Conservation (phyloP, 2,888 invertebrate species). For the Aspidapion aeneum region DNA sequence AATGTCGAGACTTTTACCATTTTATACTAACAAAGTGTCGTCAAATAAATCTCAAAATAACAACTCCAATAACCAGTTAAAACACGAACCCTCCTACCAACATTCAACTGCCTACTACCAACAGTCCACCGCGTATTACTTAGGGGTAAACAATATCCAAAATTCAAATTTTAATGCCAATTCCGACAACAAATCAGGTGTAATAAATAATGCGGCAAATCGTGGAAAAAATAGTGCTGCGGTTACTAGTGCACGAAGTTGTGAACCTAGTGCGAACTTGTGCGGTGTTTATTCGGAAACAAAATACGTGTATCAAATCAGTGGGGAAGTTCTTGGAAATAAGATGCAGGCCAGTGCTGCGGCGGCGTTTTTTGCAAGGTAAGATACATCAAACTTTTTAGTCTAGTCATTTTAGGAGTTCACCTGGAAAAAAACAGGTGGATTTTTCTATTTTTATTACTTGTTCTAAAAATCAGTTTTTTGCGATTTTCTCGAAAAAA, state of each 20-base stretch:
- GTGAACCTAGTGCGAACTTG: background rate
- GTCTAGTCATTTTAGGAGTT: too few relatives aligned
- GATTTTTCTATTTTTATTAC: too few relatives aligned
- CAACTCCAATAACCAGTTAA: background rate
- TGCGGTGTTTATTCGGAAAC: constrained; percentile 49
- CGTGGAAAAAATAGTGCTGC: background rate
- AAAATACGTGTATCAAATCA: constrained; percentile 53
- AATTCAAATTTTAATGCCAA: background rate
- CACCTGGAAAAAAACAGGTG: too few relatives aligned
- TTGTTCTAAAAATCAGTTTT: too few relatives aligned
- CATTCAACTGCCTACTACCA: background rate
- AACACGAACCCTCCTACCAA: background rate
- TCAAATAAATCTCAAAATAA: background rate
- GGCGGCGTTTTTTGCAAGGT: constrained; percentile 60
- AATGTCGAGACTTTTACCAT: background rate
- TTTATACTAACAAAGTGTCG: background rate
- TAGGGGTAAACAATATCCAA: background rate
- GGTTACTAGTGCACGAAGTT: background rate
- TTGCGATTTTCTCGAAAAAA: too few relatives aligned
- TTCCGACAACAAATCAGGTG: background rate
- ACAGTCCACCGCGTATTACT: background rate
- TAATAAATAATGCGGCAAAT: background rate
- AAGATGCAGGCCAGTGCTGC: constrained; percentile 56
- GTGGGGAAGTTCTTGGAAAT: constrained; percentile 45
- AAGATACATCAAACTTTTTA: too few relatives aligned